Conservation (phyloP, 2,888 invertebrate species). For the Pammene fasciana region DNA sequence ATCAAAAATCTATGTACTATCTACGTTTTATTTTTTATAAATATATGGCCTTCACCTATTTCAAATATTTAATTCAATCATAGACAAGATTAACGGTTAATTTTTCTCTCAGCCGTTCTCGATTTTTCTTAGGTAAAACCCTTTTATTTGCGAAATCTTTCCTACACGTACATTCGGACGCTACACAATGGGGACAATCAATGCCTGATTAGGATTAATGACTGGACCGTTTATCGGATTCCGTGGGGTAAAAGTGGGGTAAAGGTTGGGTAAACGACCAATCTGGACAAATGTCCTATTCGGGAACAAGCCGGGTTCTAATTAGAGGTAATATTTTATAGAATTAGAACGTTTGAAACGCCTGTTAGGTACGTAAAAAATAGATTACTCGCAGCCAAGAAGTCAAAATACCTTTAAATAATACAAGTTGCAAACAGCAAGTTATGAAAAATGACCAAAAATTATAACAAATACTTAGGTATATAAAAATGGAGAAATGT, state of each 20-base stretch:
- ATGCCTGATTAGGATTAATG: constrained; percentile 41
- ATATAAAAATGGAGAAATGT: no score
- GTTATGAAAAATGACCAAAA: no score
- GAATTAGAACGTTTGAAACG: neutral
- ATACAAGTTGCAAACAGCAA: no score
- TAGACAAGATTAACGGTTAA: constrained; percentile 2
- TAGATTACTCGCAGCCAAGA: no score
- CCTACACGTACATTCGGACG: constrained; percentile 1
- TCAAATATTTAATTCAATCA: neutral
- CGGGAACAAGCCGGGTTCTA: neutral
- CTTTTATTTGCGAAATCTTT: constrained; percentile 23
- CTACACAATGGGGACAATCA: constrained; percentile 37
- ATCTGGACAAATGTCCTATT: constrained; percentile 17
- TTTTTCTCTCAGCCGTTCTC: constrained; percentile 11
- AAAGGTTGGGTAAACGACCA: constrained; percentile 28
- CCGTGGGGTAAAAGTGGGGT: constrained; percentile 25
- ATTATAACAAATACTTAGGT: no score
- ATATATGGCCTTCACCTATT: no score
- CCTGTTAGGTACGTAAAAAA: no score
- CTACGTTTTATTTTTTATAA: no score
- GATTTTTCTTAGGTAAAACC: constrained; percentile 19
- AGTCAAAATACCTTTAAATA: no score
- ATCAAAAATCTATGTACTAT: no score
- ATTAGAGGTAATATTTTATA: neutral
- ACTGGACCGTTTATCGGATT: constrained; percentile 31